phyloP scores from a whole-genome alignment of 1,140 invertebrate genomes.

The Ptiloglossa arizonensis region DNA sequence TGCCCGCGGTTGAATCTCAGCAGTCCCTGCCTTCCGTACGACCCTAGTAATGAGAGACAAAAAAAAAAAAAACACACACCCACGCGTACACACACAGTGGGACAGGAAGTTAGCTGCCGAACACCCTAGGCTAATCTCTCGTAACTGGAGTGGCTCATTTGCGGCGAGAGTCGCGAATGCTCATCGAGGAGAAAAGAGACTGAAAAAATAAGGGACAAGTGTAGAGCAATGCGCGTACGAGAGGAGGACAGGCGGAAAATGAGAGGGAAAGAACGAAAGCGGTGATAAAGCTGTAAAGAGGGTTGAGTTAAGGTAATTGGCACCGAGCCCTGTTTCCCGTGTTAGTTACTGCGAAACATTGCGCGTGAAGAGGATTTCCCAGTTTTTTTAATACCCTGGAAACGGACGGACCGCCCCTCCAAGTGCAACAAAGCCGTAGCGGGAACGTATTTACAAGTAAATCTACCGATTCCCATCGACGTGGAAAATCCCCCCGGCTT shows the following conservation, averaged over 20 bases:
- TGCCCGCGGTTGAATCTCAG: conserved; percentile 49
- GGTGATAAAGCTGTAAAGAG: conserved; percentile 23
- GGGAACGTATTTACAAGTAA: conserved; percentile 15
- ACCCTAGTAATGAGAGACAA: conserved; percentile 58
- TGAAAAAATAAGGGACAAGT: conserved; percentile 19
- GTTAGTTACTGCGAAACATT: conserved; percentile 32
- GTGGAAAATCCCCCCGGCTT: neutral
- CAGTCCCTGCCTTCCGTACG: conserved; percentile 47
- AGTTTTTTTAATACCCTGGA: conserved; percentile 28
- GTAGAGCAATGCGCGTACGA: conserved; percentile 14
- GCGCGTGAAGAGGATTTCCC: conserved; percentile 8
- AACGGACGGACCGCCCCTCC: neutral
- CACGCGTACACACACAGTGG: conserved; percentile 9
- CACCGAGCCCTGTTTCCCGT: conserved; percentile 38
- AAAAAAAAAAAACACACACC: conserved; percentile 37
- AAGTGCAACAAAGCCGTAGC: conserved; percentile 3
- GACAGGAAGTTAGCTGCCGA: conserved; percentile 55
- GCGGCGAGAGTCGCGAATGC: conserved; percentile 42
- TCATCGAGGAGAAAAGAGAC: conserved; percentile 37
- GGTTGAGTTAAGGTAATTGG: conserved; percentile 43
- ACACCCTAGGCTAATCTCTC: conserved; percentile 51
- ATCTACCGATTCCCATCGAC: neutral
- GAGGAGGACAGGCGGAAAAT: neutral
- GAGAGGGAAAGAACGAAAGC: conserved; percentile 16
- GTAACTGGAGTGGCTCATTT: conserved; percentile 56